Percentiles rank a stretch among this genome's conserved stretches.
Evolutionary conservation across 2,113 vertebrate genomes (phyloP).

Genomic region (Peromyscus polionotus): DNA sequence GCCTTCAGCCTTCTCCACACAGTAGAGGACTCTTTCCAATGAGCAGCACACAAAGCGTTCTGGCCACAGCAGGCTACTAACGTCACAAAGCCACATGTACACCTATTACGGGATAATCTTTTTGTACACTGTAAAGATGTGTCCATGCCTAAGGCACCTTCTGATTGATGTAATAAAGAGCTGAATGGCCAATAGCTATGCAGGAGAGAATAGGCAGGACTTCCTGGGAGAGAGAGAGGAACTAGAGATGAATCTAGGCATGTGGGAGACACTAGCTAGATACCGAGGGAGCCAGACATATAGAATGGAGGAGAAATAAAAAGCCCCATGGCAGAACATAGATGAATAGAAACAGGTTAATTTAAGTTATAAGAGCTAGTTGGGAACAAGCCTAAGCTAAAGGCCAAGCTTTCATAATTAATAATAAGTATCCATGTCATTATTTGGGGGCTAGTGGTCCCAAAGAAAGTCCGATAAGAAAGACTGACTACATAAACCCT

Average conservation of each 20-base stretch:
- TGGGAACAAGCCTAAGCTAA: neutral
- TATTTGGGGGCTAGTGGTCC: neutral
- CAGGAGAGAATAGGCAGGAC: too few species aligned
- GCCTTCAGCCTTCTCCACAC: neutral
- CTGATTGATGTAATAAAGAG: too few species aligned
- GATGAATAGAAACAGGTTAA: neutral
- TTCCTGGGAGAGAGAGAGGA: too few species aligned
- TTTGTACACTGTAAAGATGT: too few species aligned
- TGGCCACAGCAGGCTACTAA: neutral
- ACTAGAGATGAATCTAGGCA: too few species aligned
- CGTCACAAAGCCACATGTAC: fast-evolving
- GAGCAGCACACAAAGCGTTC: neutral
- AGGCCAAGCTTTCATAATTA: neutral
- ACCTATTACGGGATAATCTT: too few species aligned
- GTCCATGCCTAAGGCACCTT: too few species aligned
- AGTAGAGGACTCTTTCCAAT: neutral
- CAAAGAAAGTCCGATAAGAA: neutral
- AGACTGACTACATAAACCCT: neutral
- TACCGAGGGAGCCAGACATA: too few species aligned
- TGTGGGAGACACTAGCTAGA: too few species aligned
- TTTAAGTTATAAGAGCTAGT: neutral
- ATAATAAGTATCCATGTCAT: neutral
- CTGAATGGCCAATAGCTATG: too few species aligned
- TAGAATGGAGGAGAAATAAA: too few species aligned
- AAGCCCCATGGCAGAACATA: too few species aligned